Evolutionary conservation across 1,140 invertebrate species (phyloP).

Genomic region (Drosophila tristis): DNA sequence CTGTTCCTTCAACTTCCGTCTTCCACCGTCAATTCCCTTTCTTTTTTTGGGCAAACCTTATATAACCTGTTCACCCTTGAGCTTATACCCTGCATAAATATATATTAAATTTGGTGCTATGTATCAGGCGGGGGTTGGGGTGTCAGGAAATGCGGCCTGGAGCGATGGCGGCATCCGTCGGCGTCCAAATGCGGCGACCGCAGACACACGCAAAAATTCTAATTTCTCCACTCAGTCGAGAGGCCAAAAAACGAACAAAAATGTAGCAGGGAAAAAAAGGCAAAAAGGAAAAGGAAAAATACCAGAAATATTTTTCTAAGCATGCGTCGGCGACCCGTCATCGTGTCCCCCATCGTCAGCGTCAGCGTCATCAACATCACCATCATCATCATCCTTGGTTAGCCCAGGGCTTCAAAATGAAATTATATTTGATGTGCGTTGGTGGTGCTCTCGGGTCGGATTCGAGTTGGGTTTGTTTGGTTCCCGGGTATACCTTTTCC

Average conservation of each 20-base stretch:
- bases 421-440: constrained; percentile 80
- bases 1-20: no score
- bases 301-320: constrained; percentile 82
- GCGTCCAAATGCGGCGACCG: constrained; percentile 69
- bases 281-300: constrained; percentile 54
- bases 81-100: constrained; percentile 59
- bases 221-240: constrained; percentile 69
- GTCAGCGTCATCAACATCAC: constrained; percentile 33
- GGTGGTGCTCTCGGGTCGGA: constrained; percentile 7
- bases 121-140: constrained; percentile 12
- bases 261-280: background rate
- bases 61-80: constrained; percentile 4
- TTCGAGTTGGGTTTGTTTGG: constrained; percentile 47
- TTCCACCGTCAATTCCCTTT: no score
- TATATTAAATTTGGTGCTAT: constrained; percentile 71
- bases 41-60: background rate
- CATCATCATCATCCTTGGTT: constrained; percentile 61
- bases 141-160: constrained; percentile 60
- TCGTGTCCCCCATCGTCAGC: constrained; percentile 2
- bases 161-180: constrained; percentile 63
- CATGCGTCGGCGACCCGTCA: constrained; percentile 56
- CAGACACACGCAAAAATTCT: constrained; percentile 73
- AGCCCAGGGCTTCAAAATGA: constrained; percentile 79
- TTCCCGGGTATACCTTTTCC: constrained; percentile 28
- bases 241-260: constrained; percentile 33